Percentiles rank a stretch among this genome's conserved stretches.
Evolutionary conservation across 1,140 invertebrate genomes (phyloP).

Genomic region (Drosophila ambigua): DNA sequence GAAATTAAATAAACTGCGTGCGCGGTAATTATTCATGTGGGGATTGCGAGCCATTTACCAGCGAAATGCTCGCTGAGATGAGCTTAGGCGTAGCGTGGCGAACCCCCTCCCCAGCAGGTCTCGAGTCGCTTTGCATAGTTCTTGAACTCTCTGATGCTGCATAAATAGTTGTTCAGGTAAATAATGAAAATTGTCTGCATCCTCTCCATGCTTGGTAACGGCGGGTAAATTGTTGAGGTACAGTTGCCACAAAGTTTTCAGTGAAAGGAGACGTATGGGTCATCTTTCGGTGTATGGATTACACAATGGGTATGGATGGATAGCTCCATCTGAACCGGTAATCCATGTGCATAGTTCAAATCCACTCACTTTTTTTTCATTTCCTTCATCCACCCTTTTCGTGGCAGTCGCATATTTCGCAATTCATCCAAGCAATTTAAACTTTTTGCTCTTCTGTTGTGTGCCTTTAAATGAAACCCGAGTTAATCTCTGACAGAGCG

Average conservation of each 20-base stretch:
- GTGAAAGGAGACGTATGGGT: too few species aligned
- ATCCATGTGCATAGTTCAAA: too few species aligned
- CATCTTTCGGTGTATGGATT: too few species aligned
- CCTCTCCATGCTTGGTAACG: too few species aligned
- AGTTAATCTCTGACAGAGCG: slow-evolving; percentile 36
- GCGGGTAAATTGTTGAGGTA: too few species aligned
- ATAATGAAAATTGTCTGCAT: not conserved
- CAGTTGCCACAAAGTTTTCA: too few species aligned
- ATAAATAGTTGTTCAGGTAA: slow-evolving; percentile 1
- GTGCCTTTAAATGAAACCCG: slow-evolving; percentile 23
- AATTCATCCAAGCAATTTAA: slow-evolving; percentile 18
- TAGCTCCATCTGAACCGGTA: too few species aligned
- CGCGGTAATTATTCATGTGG: slow-evolving; percentile 78
- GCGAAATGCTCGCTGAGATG: slow-evolving; percentile 33
- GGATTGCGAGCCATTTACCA: slow-evolving; percentile 35
- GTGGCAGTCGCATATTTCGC: not conserved
- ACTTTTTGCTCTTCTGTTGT: slow-evolving; percentile 12
- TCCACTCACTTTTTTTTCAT: too few species aligned
- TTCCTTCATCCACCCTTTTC: not conserved
- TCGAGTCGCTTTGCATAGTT: slow-evolving; percentile 21
- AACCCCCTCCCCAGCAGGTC: not conserved
- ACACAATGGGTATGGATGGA: too few species aligned
- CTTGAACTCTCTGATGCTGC: not conserved
- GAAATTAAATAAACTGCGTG: slow-evolving; percentile 77
- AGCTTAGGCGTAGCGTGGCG: slow-evolving; percentile 5